Evolutionary conservation across 2,797 vertebrate genomes (phyloP), one percentile per base, ranked within the genome.

Genomic region (Threskiornis aethiopicus): DNA sequence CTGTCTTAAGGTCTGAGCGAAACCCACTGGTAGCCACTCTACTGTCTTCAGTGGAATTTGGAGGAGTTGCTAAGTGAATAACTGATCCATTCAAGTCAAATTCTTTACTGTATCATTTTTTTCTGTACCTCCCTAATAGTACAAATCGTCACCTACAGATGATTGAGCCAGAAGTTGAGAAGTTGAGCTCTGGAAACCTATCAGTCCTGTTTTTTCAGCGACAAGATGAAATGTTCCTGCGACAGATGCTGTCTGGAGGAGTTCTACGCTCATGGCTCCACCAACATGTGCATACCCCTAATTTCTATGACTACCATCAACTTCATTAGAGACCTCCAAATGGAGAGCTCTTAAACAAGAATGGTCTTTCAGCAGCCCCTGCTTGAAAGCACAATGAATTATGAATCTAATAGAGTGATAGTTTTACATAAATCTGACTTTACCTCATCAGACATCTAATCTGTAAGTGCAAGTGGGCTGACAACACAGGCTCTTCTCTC

Each of bases 341-440:
- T 21, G 5, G 20, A 90, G 42, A 59, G 37, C 8, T 91, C 55
- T 90, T 70, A 70, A 84, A 66, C 7, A 84, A 64, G 59, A 54
- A 39, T 8, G 13, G 33, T 35, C n/a, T 49, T 92, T 67, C 73
- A 89, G 9, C 19, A 84, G 67, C 5, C 11, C 29, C 44, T 51
- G 1, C 20, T 52, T 77, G 62, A 86, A 85, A 87, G 29, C 41
- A 67, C 6, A 70, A 55, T 24, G 51, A 92, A 42, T 92, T 79
- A 77, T 67, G 5, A 87, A 59, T 59, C 28, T 29, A 79, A 82
- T 1, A 62, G 64, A 80, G 41, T 4, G 10, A 67, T 29, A 57
- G 44, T 73, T 92, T 82, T 39, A 39, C 49, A 54, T 39, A 81
- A 76, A 89, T 39, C 42, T 90, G 55, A 87, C 75, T 77, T 65